These are phyloP conservation scores for Brassicogethes aeneus DNA, from an alignment of 2,888 invertebrate genomes.

Conservation along the genomic window DNA sequence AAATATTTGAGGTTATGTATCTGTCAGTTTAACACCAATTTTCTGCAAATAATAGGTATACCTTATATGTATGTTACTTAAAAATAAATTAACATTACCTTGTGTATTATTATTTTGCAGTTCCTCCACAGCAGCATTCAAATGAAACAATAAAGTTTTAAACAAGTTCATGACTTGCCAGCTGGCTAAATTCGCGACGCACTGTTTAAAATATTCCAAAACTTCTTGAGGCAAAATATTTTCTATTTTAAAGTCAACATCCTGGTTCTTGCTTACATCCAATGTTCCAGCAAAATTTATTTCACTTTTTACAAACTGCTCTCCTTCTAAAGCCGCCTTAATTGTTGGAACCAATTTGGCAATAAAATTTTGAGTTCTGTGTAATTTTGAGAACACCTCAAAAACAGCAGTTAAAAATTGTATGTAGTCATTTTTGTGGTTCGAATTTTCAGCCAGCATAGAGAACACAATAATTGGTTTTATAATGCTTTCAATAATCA, in stretches of 20 bases:
- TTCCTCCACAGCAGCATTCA: slow-evolving; percentile 24
- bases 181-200: slow-evolving; percentile 28
- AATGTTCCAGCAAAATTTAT: slow-evolving; percentile 14
- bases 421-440: slow-evolving; percentile 22
- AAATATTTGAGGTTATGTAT: no score
- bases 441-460: slow-evolving; percentile 23
- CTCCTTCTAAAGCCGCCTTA: slow-evolving; percentile 19
- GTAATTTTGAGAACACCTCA: slow-evolving; percentile 33
- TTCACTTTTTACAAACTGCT: slow-evolving; percentile 7
- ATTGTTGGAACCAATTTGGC: slow-evolving; percentile 29
- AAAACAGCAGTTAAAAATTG: slow-evolving; percentile 28
- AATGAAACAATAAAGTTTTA: slow-evolving; percentile 31
- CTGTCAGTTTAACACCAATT: no score
- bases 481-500: slow-evolving; percentile 28
- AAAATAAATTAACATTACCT: no score
- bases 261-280: slow-evolving; percentile 8
- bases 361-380: slow-evolving; percentile 33
- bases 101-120: slow-evolving; percentile 15
- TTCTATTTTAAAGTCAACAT: slow-evolving; percentile 15
- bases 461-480: slow-evolving; percentile 27
- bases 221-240: slow-evolving; percentile 29
- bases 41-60: no score
- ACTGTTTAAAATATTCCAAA: slow-evolving; percentile 27
- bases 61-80: no score
- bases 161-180: slow-evolving; percentile 35